Evolutionary conservation across 2,888 invertebrate genomes (phyloP).

Genomic region (Andrena flavipes): DNA sequence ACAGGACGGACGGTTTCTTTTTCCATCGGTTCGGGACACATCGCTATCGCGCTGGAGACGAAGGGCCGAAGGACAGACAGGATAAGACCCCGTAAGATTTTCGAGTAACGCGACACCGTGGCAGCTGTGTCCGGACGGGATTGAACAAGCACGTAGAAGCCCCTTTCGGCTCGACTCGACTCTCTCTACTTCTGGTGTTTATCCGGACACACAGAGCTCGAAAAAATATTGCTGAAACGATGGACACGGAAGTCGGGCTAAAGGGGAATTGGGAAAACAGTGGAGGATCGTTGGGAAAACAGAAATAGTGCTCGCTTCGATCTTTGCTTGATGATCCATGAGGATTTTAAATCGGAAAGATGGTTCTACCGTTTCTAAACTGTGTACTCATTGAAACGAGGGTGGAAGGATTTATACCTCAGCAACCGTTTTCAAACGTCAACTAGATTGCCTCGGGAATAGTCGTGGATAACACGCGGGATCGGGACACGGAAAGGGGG

Average conservation of each 20-base stretch:
- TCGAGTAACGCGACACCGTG: constrained; percentile 73
- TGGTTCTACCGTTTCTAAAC: not conserved
- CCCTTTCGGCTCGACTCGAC: not conserved
- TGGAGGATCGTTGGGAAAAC: not conserved
- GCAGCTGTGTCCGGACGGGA: constrained; percentile 73
- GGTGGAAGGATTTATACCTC: not conserved
- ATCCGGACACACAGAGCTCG: constrained; percentile 34
- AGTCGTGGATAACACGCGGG: not conserved
- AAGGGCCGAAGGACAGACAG: constrained; percentile 54
- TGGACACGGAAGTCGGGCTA: not conserved
- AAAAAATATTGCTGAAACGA: constrained; percentile 40
- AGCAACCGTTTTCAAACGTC: constrained; percentile 3
- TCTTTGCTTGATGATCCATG: not conserved
- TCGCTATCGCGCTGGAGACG: constrained; percentile 20
- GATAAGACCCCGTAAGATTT: constrained; percentile 73
- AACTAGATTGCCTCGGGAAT: not conserved
- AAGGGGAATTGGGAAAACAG: constrained; percentile 8
- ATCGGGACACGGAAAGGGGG: constrained; percentile 11
- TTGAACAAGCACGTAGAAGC: constrained; percentile 30
- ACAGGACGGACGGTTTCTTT: constrained; percentile 1
- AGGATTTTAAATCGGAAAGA: not conserved
- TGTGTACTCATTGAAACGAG: not conserved
- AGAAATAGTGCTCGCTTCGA: not conserved
- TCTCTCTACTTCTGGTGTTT: constrained; percentile 20
- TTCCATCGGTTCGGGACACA: not conserved